A percentile compares a stretch with the other conserved stretches of the same genome.
Evolutionary conservation across 1,140 invertebrate genomes (phyloP).

Genomic region (Pachyrhynchus sulphureomaculatus): DNA sequence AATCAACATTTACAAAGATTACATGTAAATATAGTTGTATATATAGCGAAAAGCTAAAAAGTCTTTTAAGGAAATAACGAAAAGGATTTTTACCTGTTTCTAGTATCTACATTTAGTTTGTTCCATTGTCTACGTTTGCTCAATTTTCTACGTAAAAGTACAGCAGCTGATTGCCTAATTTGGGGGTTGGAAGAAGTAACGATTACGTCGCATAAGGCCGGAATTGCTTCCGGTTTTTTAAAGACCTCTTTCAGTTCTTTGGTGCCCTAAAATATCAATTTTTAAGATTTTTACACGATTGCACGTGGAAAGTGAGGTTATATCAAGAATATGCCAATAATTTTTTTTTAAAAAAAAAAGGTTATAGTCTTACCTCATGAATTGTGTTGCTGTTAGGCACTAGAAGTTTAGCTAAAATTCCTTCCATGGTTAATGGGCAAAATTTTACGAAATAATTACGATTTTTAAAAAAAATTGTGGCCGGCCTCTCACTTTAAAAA

Average conservation of each 20-base stretch:
- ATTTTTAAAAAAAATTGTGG: too few species aligned
- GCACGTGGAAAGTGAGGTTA: conserved; percentile 45
- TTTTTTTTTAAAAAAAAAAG: conserved; percentile 5
- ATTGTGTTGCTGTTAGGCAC: conserved; percentile 57
- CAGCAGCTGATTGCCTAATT: conserved; percentile 68
- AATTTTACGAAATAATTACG: too few species aligned
- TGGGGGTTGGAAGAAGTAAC: conserved; percentile 57
- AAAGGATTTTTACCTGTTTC: conserved; percentile 56
- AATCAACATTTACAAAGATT: too few species aligned
- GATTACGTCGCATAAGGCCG: conserved; percentile 60
- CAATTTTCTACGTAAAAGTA: conserved; percentile 64
- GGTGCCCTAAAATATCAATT: conserved; percentile 57
- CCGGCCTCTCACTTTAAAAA: too few species aligned
- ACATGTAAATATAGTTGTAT: too few species aligned
- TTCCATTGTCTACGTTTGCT: conserved; percentile 62
- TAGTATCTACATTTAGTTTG: conserved; percentile 56
- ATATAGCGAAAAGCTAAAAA: too few species aligned
- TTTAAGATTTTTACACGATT: conserved; percentile 12
- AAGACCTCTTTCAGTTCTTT: conserved; percentile 63
- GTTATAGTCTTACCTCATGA: conserved; percentile 54
- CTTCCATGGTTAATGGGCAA: conserved; percentile 51
- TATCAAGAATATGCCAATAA: background rate
- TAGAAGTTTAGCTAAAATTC: conserved; percentile 56
- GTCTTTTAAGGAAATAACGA: too few species aligned
- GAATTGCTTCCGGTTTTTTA: conserved; percentile 62